These are phyloP conservation scores for Hydroisotoma schaefferi DNA, from an alignment of 2,888 invertebrate genomes.

Conservation along the genomic window DNA sequence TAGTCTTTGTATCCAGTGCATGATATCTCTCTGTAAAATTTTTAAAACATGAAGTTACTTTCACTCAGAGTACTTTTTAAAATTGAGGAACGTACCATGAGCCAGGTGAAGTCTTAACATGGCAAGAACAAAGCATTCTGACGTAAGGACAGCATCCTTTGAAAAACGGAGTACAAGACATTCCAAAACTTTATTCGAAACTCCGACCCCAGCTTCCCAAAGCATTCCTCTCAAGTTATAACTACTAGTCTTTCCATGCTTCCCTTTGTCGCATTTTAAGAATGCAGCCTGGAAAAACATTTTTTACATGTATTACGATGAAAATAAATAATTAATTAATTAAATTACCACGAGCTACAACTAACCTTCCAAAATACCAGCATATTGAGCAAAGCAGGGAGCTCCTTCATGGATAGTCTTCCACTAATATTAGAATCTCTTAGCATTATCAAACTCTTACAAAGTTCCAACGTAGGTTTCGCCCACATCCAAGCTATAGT, in stretches of 20 bases:
- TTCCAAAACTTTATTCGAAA: conserved; percentile 73
- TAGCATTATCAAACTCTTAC: conserved; percentile 66
- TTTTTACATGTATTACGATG: too few species aligned
- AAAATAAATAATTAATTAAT: conserved; percentile 5
- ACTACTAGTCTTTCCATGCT: conserved; percentile 60
- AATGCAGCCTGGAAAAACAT: conserved; percentile 58
- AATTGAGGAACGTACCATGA: conserved; percentile 56
- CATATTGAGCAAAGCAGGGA: conserved; percentile 64
- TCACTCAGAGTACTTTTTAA: not conserved
- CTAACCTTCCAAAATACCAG: conserved; percentile 64
- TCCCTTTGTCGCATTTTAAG: conserved; percentile 59
- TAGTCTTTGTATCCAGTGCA: conserved; percentile 67
- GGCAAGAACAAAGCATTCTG: conserved; percentile 64
- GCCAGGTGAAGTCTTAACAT: conserved; percentile 63
- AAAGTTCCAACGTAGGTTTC: conserved; percentile 63
- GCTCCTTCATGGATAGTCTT: conserved; percentile 60
- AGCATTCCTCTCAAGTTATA: conserved; percentile 63
- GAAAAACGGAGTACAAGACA: conserved; percentile 66
- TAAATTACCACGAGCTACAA: conserved; percentile 6
- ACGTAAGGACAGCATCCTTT: conserved; percentile 59
- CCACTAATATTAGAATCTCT: conserved; percentile 65
- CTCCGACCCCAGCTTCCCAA: conserved; percentile 67
- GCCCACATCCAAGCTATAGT: conserved; percentile 56
- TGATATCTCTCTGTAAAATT: conserved; percentile 63
- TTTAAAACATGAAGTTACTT: conserved; percentile 2